Percentiles rank a stretch among this genome's conserved stretches.
Evolutionary conservation across 1,140 invertebrate species (phyloP).

Genomic region (Episyrphus balteatus): DNA sequence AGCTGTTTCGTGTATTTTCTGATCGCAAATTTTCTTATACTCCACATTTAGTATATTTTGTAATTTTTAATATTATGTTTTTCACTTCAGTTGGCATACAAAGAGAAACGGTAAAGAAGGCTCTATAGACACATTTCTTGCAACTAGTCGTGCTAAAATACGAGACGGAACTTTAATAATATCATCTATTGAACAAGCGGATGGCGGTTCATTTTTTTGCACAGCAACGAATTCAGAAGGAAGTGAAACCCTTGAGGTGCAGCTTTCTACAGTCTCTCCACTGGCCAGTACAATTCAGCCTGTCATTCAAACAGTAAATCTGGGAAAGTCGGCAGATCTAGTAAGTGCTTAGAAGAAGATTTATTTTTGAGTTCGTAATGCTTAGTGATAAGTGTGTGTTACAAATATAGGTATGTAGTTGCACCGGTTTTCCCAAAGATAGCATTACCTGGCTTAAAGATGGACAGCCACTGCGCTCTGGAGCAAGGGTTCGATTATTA

Average conservation of each 20-base stretch:
- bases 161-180: slow-evolving; percentile 43
- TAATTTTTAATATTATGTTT: slow-evolving; percentile 1
- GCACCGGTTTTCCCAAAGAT: slow-evolving; percentile 61
- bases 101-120: slow-evolving; percentile 40
- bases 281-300: slow-evolving; percentile 42
- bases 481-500: slow-evolving; percentile 40
- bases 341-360: slow-evolving; percentile 31
- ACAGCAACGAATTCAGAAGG: slow-evolving; percentile 44
- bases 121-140: slow-evolving; percentile 37
- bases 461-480: slow-evolving; percentile 50
- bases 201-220: slow-evolving; percentile 43
- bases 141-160: slow-evolving; percentile 38
- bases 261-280: slow-evolving; percentile 40
- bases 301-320: slow-evolving; percentile 41
- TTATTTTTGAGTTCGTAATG: slow-evolving; percentile 2
- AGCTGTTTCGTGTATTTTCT: too few relatives aligned
- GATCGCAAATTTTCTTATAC: too few relatives aligned
- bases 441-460: slow-evolving; percentile 64
- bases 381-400: slow-evolving; percentile 8
- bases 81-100: slow-evolving; percentile 38
- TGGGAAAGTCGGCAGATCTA: slow-evolving; percentile 44
- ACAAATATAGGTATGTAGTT: slow-evolving; percentile 48
- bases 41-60: too few relatives aligned
- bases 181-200: slow-evolving; percentile 40
- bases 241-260: slow-evolving; percentile 43